phyloP scores from a whole-genome alignment of 2,888 invertebrate species.

The Aspidiotus rigidus region DNA sequence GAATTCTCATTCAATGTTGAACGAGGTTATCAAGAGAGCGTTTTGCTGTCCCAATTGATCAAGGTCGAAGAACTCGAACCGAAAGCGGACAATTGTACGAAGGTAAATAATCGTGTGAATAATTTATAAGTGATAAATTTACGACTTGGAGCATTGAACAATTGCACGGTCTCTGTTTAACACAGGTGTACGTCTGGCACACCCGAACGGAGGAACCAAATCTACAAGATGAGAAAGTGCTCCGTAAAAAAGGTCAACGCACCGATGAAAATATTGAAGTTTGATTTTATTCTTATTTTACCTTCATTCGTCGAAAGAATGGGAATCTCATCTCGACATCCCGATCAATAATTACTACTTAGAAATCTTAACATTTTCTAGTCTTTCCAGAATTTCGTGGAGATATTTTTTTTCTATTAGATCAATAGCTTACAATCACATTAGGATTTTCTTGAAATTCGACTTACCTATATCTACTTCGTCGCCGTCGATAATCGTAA shows the following conservation, averaged over 20 bases:
- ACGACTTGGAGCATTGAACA: background rate
- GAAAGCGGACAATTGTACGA: slow-evolving; percentile 78
- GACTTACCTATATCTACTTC: too few relatives aligned
- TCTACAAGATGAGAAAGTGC: slow-evolving; percentile 57
- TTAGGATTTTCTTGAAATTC: too few relatives aligned
- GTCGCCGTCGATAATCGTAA: too few relatives aligned
- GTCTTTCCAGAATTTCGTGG: slow-evolving; percentile 12
- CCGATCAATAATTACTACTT: slow-evolving; percentile 9
- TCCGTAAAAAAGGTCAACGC: slow-evolving; percentile 47
- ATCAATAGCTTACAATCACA: too few relatives aligned
- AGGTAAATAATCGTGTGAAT: slow-evolving; percentile 45
- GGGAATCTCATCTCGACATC: background rate
- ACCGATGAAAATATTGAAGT: slow-evolving; percentile 56
- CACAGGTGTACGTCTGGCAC: slow-evolving; percentile 92
- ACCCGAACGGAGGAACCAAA: slow-evolving; percentile 86
- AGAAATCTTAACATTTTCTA: slow-evolving; percentile 24
- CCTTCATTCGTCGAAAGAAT: slow-evolving; percentile 12
- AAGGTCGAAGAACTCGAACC: slow-evolving; percentile 75
- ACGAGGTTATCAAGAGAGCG: slow-evolving; percentile 82
- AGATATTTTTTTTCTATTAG: background rate
- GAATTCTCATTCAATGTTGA: slow-evolving; percentile 74
- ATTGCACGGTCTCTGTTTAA: slow-evolving; percentile 17
- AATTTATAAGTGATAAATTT: background rate
- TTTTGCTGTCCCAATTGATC: slow-evolving; percentile 62
- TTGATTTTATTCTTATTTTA: slow-evolving; percentile 39